Evolutionary conservation across 2,888 invertebrate genomes (phyloP), one percentile per base, ranked within the genome.

Genomic region (Dolichopus griseipennis): DNA sequence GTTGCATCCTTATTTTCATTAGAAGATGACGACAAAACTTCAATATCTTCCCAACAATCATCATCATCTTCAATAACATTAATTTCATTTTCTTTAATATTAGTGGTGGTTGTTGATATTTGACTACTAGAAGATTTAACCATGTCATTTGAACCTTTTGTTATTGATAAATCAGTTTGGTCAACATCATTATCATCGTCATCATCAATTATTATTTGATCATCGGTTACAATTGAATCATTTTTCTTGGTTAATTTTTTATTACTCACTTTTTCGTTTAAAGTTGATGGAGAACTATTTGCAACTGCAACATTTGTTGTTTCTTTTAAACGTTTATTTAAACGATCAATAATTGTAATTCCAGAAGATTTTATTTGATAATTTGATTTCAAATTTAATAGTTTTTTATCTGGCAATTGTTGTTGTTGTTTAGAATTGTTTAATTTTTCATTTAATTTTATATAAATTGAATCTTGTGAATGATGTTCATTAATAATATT

Each of bases 31-130:
- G 68, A 61, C n/a, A 69, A 73, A n/a, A 75, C 74, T 70, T 78
- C 76, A 69, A 77, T 76, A 71, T 77, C 76, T 70, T 76, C 77
- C 77, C 77, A 78, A 65, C 75, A 73, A 20, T 75, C 76, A 67
- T 77, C 75, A 63, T 77, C 76, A 33, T 76, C 75, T 41, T 69
- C 70, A 5, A 68, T 69, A 12, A 67, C 65, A 21, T 63, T 41
- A 9, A 67, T 18, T 18, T 52, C 15, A 52, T 52, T 52, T 18
- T 52, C 12, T n/a, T 52, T 15, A 12, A 2, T 6, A 41, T 9
- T 12, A 6, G 1, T 12, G 2, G 9, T 9, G 2, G 9, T 9
- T 2, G 41, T 41, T 9, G 12, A 12, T 18, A 10, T 5, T 18
- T 63, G 1, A 27, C 10, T 63, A 18, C 6, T 10, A 10, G 9